Evolutionary conservation across 64 coral and sea anemone genomes (phyloP), one percentile per base, ranked within the genome.

Genomic region (Platygyra sinensis): DNA sequence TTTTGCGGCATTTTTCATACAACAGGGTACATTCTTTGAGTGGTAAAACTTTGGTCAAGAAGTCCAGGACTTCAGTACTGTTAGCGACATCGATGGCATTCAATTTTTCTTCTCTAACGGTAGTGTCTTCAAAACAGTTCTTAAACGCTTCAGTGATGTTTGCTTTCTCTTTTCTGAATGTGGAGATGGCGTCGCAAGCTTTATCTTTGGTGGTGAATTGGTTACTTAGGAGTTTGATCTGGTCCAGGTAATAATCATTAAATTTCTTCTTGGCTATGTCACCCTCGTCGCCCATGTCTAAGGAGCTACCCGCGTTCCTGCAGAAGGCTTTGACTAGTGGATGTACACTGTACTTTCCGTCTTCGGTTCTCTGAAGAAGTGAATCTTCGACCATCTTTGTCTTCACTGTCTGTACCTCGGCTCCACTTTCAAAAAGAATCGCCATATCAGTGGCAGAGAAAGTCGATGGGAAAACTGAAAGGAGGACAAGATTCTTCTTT

Each of bases 31-130:
- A 82, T 17, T 38, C 29, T 8, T 4, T 8, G 13, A 30, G 79
- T 0, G 79, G 79, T 30, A 60, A 63, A 63, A 63, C 79, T 82
- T 82, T 82, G 20, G 29, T n/a, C 57, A 82, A 62, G 18, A 82
- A 82, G 30, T 64, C 59, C 18, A 82, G 52, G 1, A 82, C 79
- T 59, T 64, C 60, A 19, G 59, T 63, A 30, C 57, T 24, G 57
- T 82, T 82, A 2, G 29, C 79, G 15, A 82, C 30, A 38, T 82
- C 79, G 20, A 82, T 9, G 39, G 19, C 33, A 24, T 6, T 52
- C 17, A 38, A 10, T 51, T 46, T 77, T 3, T 77, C 74, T 22
- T 49, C 36, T 50, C 1, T 16, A 57, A 14, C 54, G 4, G 10
- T 76, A 38, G 18, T 8, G 32, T 76, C 74, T 24, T 77, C 33